These are phyloP conservation scores for Taurulus bubalis DNA, from an alignment of 2,113 vertebrate genomes.

Conservation along the genomic window DNA sequence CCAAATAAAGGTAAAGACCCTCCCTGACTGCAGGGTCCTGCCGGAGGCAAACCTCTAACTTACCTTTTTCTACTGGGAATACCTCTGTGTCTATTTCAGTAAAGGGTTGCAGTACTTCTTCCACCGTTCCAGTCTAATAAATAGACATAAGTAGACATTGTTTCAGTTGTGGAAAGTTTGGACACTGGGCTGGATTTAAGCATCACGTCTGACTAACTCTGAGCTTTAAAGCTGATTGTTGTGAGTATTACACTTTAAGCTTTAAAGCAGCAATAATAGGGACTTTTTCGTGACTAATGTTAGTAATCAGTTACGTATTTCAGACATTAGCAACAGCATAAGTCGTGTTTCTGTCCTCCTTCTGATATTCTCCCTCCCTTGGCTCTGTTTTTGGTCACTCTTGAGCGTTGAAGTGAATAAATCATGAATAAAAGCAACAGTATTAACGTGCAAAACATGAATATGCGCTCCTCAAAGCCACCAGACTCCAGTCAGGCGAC, in stretches of 20 bases:
- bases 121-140: not conserved
- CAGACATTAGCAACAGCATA: not conserved
- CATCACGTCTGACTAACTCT: not conserved
- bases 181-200: not conserved
- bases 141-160: too few species aligned
- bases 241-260: not conserved
- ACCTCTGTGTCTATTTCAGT: not conserved
- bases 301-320: not conserved
- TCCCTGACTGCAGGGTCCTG: too few species aligned
- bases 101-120: too few species aligned
- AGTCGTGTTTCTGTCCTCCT: not conserved
- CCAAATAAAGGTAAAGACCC: not conserved
- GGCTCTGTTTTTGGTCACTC: constrained; percentile 1
- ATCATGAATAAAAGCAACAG: not conserved
- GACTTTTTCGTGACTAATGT: not conserved
- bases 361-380: not conserved
- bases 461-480: not conserved
- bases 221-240: not conserved
- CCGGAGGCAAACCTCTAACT: not conserved
- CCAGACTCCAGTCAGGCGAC: too few species aligned
- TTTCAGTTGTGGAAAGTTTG: too few species aligned
- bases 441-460: not conserved
- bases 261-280: not conserved
- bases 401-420: not conserved
- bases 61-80: not conserved